Evolutionary conservation across 1,140 invertebrate species (phyloP), one percentile per base, ranked within the genome.

Genomic region (Brachionus rotundiformis): DNA sequence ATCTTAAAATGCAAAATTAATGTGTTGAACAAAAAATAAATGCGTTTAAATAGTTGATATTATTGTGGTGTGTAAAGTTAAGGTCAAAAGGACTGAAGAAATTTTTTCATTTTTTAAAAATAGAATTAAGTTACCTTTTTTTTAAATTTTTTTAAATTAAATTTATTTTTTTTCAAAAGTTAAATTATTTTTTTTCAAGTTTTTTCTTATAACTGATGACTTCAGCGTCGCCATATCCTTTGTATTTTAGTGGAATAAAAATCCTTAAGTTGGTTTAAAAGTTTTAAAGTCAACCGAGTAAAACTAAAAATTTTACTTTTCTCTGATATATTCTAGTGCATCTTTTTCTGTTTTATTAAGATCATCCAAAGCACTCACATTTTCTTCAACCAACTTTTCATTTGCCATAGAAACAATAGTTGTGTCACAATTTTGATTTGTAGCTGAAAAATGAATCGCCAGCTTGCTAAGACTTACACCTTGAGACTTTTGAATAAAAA

Each of bases 211-310:
- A 86, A 5, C 83, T 63, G 2, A 75, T 82, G 25, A 87, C 83
- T 82, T 87, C 87, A 23, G 84, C 76, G 10, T 86, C 85, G 83
- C 87, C 87, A 86, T 86, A 88, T 71, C 86, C 73, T 29, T 84
- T 85, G 39, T 84, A 84, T 23, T 84, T 84, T 25, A 88, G 76
- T 13, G 86, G 85, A 27, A 84, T 83, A 83, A 87, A 85, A 84
- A 84, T 86, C 68, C 87, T 87, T n/a, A n/a, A n/a, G n/a, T n/a
- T n/a, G n/a, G n/a, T n/a, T n/a, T n/a, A n/a, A n/a, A n/a, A n/a
- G n/a, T n/a, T n/a, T n/a, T 73, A 31, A 10, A 82, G n/a, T 54
- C 7, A 0, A 39, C 13, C 36, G 0, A 1, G 11, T 41, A 73
- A 49, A 41, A 23, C 29, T 16, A 19, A 61, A 75, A 44, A 27